These are phyloP conservation scores for Nanorana parkeri DNA, from an alignment of 2,113 vertebrate genomes.

Conservation along the genomic window DNA sequence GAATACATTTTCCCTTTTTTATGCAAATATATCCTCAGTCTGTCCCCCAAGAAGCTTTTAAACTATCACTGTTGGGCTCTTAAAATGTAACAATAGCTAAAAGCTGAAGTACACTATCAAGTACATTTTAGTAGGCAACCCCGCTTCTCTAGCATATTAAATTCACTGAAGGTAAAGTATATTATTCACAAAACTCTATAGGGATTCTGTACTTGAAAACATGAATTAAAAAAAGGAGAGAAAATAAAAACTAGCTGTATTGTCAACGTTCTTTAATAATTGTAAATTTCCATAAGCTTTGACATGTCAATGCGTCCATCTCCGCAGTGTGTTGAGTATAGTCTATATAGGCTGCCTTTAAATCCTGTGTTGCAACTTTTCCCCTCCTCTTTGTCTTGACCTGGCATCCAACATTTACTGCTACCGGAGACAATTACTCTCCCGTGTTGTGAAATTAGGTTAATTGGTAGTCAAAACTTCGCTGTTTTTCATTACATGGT, in stretches of 20 bases:
- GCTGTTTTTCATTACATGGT: slow-evolving; percentile 7
- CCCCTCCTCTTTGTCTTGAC: slow-evolving; percentile 22
- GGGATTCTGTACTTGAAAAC: slow-evolving; percentile 59
- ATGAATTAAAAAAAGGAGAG: slow-evolving; percentile 45
- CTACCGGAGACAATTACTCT: slow-evolving; percentile 48
- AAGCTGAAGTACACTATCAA: slow-evolving; percentile 42
- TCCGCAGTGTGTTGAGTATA: neutral
- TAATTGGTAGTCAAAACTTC: slow-evolving; percentile 41
- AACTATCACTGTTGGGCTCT: slow-evolving; percentile 60
- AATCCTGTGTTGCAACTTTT: slow-evolving; percentile 27
- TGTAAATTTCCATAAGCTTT: slow-evolving; percentile 8
- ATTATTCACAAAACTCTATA: slow-evolving; percentile 60
- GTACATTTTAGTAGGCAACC: slow-evolving; percentile 43
- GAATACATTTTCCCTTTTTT: slow-evolving; percentile 62
- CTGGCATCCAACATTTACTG: slow-evolving; percentile 25
- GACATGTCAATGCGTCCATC: slow-evolving; percentile 20
- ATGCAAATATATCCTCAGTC: slow-evolving; percentile 63
- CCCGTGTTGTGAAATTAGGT: slow-evolving; percentile 47
- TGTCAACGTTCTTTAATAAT: slow-evolving; percentile 37
- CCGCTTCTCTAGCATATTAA: slow-evolving; percentile 45
- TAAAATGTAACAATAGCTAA: slow-evolving; percentile 59
- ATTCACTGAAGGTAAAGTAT: slow-evolving; percentile 42
- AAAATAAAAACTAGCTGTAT: neutral
- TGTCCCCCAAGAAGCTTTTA: slow-evolving; percentile 58
- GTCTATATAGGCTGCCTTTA: neutral